Evolutionary conservation across 2,113 vertebrate species (phyloP).

Genomic region (Eptatretus burgeri): DNA sequence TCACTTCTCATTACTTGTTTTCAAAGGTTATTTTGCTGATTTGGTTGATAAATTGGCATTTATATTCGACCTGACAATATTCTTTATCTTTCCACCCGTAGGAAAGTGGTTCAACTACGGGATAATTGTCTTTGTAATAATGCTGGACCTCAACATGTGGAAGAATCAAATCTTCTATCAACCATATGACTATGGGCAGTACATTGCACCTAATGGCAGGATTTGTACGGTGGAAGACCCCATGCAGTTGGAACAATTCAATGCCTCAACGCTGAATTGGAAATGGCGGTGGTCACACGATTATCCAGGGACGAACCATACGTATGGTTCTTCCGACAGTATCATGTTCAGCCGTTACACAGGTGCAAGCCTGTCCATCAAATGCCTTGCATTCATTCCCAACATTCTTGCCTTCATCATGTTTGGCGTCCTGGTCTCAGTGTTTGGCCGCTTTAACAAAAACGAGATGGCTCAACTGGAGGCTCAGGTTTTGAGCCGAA

Average conservation of each 20-base stretch:
- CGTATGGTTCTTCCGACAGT: slow-evolving; percentile 46
- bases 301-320: slow-evolving; percentile 38
- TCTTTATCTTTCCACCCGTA: slow-evolving; percentile 12
- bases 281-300: slow-evolving; percentile 50
- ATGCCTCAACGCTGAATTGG: slow-evolving; percentile 61
- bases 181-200: slow-evolving; percentile 82
- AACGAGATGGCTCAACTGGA: slow-evolving; percentile 23
- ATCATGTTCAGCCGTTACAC: slow-evolving; percentile 67
- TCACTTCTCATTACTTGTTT: too few species aligned
- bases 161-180: slow-evolving; percentile 99
- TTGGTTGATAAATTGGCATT: too few species aligned
- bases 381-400: slow-evolving; percentile 77
- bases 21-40: too few species aligned
- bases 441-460: slow-evolving; percentile 73
- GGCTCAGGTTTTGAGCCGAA: too few species aligned
- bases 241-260: slow-evolving; percentile 47
- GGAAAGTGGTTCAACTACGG: slow-evolving; percentile 99
- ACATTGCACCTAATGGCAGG: slow-evolving; percentile 69
- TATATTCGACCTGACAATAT: too few species aligned
- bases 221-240: slow-evolving; percentile 75
- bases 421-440: slow-evolving; percentile 76
- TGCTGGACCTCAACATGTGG: slow-evolving; percentile 98
- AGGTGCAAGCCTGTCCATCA: slow-evolving; percentile 51
- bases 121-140: slow-evolving; percentile 86
- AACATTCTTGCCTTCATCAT: slow-evolving; percentile 59